Evolutionary conservation across 2,797 vertebrate species (phyloP).

Genomic region (Otolemur crassicaudatus): DNA sequence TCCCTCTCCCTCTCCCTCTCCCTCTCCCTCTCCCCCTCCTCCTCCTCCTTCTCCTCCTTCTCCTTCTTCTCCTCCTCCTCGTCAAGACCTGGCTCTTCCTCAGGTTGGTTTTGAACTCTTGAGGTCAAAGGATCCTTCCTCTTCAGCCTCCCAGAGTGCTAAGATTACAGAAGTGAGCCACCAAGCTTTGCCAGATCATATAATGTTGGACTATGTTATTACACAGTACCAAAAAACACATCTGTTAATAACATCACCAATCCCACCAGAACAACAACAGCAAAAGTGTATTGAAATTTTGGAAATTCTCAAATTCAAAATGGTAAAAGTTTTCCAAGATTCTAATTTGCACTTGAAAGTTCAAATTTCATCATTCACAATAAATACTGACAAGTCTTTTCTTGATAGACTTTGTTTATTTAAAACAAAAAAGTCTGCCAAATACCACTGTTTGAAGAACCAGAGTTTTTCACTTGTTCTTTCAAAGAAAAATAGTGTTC

Average conservation of each 20-base stretch:
- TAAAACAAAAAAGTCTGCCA: slow-evolving; percentile 10
- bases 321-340: slow-evolving; percentile 17
- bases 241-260: not conserved
- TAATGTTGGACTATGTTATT: not conserved
- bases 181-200: no score
- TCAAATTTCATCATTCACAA: slow-evolving; percentile 42
- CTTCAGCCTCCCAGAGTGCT: no score
- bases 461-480: slow-evolving; percentile 36
- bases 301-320: not conserved
- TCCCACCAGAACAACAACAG: not conserved
- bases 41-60: no score
- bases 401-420: slow-evolving; percentile 54
- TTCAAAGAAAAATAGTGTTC: slow-evolving; percentile 27
- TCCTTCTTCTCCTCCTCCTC: no score
- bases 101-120: no score
- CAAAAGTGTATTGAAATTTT: not conserved
- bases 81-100: no score
- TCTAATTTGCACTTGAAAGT: slow-evolving; percentile 50
- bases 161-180: no score
- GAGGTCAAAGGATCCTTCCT: no score
- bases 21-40: no score
- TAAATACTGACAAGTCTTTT: not conserved
- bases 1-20: no score
- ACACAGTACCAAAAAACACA: not conserved
- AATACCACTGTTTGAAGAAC: slow-evolving; percentile 24